A percentile compares a stretch with the other conserved stretches of the same genome.
These are phyloP conservation scores for Cheilosia impressa DNA, from an alignment of 2,888 invertebrate species.

Conservation along the genomic window DNA sequence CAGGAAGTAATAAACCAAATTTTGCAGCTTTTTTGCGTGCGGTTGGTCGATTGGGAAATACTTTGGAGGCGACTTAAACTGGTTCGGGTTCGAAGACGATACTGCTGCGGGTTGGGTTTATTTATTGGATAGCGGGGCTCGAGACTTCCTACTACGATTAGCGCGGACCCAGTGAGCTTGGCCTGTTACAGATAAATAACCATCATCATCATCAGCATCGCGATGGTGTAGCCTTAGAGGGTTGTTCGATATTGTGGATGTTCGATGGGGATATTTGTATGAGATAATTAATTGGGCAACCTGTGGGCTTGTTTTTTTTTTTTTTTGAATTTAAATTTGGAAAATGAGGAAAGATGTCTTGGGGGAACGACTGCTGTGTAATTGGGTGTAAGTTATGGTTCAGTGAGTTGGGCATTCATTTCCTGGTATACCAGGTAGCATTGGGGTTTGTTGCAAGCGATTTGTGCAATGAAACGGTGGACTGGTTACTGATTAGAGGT, in stretches of 20 bases:
- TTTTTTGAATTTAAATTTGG: neutral
- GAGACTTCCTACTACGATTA: slow-evolving; percentile 49
- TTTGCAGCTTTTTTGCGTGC: slow-evolving; percentile 53
- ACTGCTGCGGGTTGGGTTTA: slow-evolving; percentile 44
- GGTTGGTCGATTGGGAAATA: slow-evolving; percentile 41
- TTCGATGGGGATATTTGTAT: neutral
- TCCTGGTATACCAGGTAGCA: neutral
- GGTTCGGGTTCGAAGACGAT: slow-evolving; percentile 46
- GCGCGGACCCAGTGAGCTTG: neutral
- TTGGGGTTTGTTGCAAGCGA: neutral
- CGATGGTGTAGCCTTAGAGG: slow-evolving; percentile 19
- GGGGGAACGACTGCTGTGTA: neutral
- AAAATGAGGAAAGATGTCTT: slow-evolving; percentile 7
- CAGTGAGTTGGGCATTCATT: neutral
- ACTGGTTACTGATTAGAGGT: no score
- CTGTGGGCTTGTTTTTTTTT: neutral
- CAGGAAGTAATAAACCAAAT: slow-evolving; percentile 61
- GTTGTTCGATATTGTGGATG: neutral
- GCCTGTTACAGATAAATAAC: neutral
- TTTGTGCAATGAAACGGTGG: no score
- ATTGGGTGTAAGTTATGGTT: neutral
- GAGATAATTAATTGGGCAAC: slow-evolving; percentile 19
- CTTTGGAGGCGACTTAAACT: slow-evolving; percentile 51
- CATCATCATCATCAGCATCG: slow-evolving; percentile 18
- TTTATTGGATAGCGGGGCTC: slow-evolving; percentile 18